Conservation (phyloP, 1,140 invertebrate species). For the Bombus superbus region DNA sequence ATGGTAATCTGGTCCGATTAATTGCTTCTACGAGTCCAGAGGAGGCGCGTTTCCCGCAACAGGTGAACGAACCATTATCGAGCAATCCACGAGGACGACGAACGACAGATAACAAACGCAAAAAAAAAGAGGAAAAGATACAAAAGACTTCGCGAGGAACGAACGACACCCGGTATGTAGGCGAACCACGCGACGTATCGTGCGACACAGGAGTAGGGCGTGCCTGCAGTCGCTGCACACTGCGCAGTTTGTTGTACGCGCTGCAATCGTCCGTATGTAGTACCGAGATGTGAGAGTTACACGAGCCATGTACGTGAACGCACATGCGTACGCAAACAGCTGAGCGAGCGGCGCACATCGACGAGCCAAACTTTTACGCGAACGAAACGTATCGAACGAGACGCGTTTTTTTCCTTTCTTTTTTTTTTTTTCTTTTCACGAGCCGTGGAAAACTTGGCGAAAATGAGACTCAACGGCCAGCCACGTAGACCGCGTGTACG, state of each 20-base stretch:
- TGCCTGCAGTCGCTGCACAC: conserved; percentile 77
- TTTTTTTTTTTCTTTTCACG: neutral
- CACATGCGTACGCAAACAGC: conserved; percentile 30
- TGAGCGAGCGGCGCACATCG: neutral
- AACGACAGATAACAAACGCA: neutral
- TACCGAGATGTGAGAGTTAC: conserved; percentile 43
- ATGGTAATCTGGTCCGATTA: conserved; percentile 26
- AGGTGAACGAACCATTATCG: conserved; percentile 54
- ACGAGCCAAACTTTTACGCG: conserved; percentile 9
- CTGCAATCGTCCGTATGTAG: conserved; percentile 67
- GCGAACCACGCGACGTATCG: conserved; percentile 76
- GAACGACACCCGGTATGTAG: conserved; percentile 62
- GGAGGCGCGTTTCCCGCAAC: conserved; percentile 21
- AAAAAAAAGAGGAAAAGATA: neutral
- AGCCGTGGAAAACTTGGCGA: neutral
- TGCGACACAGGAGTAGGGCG: conserved; percentile 80
- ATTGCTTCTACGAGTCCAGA: conserved; percentile 23
- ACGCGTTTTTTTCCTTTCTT: neutral
- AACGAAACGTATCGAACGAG: neutral
- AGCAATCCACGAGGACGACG: neutral
- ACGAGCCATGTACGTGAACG: conserved; percentile 41
- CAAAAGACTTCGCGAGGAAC: conserved; percentile 43
- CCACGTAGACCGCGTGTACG: neutral
- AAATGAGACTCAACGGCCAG: neutral
- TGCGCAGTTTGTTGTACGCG: conserved; percentile 82